A percentile compares a stretch with the other conserved stretches of the same genome.
phyloP scores from a whole-genome alignment of 1,140 invertebrate genomes.

The Pseudachorutes palmiensis region DNA sequence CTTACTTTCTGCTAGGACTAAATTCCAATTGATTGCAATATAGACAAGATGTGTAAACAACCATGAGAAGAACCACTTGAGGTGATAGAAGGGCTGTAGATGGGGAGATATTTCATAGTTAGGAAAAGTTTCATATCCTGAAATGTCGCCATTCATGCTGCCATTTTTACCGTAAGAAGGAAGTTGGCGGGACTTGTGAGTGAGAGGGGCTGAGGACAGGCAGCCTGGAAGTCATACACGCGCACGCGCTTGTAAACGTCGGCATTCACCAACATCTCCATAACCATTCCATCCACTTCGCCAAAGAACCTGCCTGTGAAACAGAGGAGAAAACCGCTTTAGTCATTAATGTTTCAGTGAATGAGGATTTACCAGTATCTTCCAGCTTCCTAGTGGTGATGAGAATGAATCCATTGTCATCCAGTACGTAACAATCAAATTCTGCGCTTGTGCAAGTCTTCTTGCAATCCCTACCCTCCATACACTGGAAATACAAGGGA shows the following conservation, averaged over 20 bases:
- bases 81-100: constrained; percentile 44
- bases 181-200: constrained; percentile 42
- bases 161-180: constrained; percentile 45
- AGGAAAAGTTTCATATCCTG: neutral
- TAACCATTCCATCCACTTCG: constrained; percentile 87
- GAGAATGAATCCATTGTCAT: constrained; percentile 89
- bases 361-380: constrained; percentile 9
- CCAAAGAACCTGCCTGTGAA: constrained; percentile 62
- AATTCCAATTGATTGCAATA: constrained; percentile 26
- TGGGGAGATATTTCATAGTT: neutral
- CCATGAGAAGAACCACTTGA: constrained; percentile 36
- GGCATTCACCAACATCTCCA: constrained; percentile 84
- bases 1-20: constrained; percentile 33
- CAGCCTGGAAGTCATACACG: constrained; percentile 79
- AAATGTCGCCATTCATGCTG: neutral
- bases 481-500: constrained; percentile 58
- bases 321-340: neutral
- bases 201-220: constrained; percentile 61
- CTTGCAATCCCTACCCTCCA: constrained; percentile 52
- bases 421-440: constrained; percentile 81
- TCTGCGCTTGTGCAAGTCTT: constrained; percentile 76
- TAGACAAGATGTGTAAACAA: constrained; percentile 34
- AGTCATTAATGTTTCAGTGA: constrained; percentile 26
- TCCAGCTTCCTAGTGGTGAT: constrained; percentile 74
- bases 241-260: constrained; percentile 77